phyloP scores from a whole-genome alignment of 2,113 vertebrate genomes.

The Mola mola region DNA sequence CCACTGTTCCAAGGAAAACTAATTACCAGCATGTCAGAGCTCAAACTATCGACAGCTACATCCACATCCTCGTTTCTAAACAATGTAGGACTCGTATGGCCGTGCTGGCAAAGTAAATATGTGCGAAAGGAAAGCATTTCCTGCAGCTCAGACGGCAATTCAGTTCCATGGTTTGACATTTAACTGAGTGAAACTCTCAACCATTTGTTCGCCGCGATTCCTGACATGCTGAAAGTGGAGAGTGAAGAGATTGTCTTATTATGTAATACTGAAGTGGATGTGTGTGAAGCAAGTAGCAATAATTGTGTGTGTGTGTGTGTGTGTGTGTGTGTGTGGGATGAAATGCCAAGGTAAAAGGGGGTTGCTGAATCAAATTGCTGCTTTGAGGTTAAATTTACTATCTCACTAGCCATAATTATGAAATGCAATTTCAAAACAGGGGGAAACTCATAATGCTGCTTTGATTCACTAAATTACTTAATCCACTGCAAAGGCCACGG shows the following conservation, averaged over 20 bases:
- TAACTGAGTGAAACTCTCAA: conserved; percentile 54
- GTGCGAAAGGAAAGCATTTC: conserved; percentile 44
- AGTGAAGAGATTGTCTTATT: conserved; percentile 29
- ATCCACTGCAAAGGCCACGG: conserved; percentile 42
- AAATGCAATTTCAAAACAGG: conserved; percentile 70
- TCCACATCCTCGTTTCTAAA: conserved; percentile 51
- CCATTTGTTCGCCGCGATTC: conserved; percentile 32
- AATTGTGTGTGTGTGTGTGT: not conserved
- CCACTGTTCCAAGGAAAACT: conserved; percentile 58
- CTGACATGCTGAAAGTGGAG: conserved; percentile 14
- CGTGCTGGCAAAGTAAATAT: conserved; percentile 25
- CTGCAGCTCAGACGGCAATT: conserved; percentile 21
- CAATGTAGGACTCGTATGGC: conserved; percentile 53
- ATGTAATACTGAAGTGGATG: conserved; percentile 32
- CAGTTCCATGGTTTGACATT: conserved; percentile 36
- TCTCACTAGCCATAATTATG: conserved; percentile 59
- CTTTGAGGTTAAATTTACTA: conserved; percentile 65
- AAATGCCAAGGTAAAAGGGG: conserved; percentile 51
- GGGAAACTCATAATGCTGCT: conserved; percentile 36
- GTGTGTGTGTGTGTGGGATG: not conserved
- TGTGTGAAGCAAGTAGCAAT: conserved; percentile 18
- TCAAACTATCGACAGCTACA: conserved; percentile 37
- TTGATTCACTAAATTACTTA: conserved; percentile 69
- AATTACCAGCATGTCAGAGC: conserved; percentile 71
- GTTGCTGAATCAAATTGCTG: conserved; percentile 43